phyloP scores from a whole-genome alignment of 30 jellyfish, hydroid and myxozoan species.

The Aurelia coerulea region DNA sequence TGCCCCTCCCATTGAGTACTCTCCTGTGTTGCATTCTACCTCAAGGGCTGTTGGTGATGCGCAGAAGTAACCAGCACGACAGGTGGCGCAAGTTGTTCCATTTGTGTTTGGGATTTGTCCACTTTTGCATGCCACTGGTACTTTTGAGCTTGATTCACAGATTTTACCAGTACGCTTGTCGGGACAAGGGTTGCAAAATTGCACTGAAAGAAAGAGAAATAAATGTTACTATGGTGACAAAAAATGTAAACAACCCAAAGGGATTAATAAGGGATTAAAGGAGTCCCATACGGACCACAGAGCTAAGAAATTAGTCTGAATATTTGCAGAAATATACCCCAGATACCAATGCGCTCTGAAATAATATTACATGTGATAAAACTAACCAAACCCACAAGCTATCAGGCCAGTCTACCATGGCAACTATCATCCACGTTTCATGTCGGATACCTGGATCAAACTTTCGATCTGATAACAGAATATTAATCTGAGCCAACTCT shows the following conservation, averaged over 20 bases:
- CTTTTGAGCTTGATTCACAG: slow-evolving; percentile 71
- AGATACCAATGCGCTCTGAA: too few species aligned
- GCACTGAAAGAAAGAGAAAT: slow-evolving; percentile 58
- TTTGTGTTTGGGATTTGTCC: slow-evolving; percentile 75
- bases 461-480: too few species aligned
- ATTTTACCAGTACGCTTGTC: slow-evolving; percentile 73
- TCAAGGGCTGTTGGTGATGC: slow-evolving; percentile 80
- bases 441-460: too few species aligned
- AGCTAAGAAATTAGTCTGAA: too few species aligned
- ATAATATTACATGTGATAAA: too few species aligned
- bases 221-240: not conserved
- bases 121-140: slow-evolving; percentile 72
- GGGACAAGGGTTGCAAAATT: slow-evolving; percentile 83
- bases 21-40: slow-evolving; percentile 72
- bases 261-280: too few species aligned
- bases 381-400: too few species aligned
- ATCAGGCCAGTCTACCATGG: too few species aligned
- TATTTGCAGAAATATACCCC: too few species aligned
- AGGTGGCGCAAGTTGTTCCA: slow-evolving; percentile 80
- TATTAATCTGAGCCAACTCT: too few species aligned
- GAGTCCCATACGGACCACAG: too few species aligned
- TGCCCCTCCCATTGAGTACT: slow-evolving; percentile 81
- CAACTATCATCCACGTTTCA: too few species aligned
- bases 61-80: slow-evolving; percentile 91
- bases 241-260: not conserved